Base-by-base conservation (phyloP, 2,113 vertebrate genomes). In the Thinocorus orbignyianus region DNA sequence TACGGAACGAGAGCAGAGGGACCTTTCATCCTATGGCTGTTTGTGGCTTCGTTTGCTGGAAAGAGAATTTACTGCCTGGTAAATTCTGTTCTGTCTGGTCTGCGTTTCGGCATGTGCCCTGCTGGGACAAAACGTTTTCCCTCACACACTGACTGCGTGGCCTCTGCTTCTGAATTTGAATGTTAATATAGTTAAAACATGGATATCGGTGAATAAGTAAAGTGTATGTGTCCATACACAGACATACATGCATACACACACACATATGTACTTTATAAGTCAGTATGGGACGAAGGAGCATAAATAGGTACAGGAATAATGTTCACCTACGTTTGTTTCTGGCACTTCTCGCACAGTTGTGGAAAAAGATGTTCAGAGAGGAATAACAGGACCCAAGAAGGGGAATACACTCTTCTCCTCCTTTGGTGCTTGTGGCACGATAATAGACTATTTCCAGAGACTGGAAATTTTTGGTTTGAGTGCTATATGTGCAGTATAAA, bases 1-100 rank as follows among this genome's bases (percentile, higher is more conserved):
- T 92, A 96, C 30, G 92, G 72, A 94, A 80, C 71, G 58, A 97
- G 94, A 96, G 62, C 77, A 76, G 66, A 97, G 64, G 18, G 66
- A 91, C 69, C 39, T 96, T 95, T 95, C 94, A 95, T 91, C 57
- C 25, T 57, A 55, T 14, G 61, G n/a, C 24, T 82, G 57, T 58
- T 92, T 77, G 82, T 85, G 37, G 35, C 71, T 94, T 86, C 84
- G 31, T 69, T 89, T 94, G 44, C 62, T 88, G 41, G 61, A 73
- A 92, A 52, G 14, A 81, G 16, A 88, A 93, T 77, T 94, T 92
- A 61, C 57, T 65, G 35, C 31, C 52, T 79, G 52, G 76, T 71
- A 71, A 92, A 82, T 37, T 71, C 61, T 25, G 37, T 64, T 52
- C 52, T 48, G 46, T 68, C 70, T 92, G 69, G 20, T n/a, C 81